Percentiles rank a stretch among this genome's conserved stretches.
Evolutionary conservation across 2,888 invertebrate species (phyloP).

Genomic region (Conomelus anceps): DNA sequence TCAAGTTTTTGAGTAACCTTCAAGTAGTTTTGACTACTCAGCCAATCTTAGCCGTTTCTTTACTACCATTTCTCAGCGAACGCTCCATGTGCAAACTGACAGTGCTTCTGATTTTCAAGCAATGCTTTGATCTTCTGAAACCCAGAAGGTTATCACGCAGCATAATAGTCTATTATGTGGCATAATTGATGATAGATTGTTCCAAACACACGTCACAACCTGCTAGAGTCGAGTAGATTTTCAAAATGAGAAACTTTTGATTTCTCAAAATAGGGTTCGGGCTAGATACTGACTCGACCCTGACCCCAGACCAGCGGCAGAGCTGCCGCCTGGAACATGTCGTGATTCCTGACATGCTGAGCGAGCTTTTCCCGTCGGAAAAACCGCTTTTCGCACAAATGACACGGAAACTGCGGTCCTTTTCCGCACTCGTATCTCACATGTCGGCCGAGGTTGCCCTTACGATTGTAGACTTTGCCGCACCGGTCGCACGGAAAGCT

Average conservation of each 20-base stretch:
- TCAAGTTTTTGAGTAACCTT: too few relatives aligned
- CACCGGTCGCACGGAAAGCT: slow-evolving; percentile 29
- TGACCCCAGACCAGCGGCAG: background rate
- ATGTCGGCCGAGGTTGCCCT: slow-evolving; percentile 46
- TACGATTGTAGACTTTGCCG: slow-evolving; percentile 31
- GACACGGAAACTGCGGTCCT: slow-evolving; percentile 54
- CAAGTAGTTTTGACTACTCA: too few relatives aligned
- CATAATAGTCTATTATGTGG: too few relatives aligned
- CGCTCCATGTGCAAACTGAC: too few relatives aligned
- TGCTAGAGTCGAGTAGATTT: too few relatives aligned
- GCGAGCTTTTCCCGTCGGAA: slow-evolving; percentile 29
- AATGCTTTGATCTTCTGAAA: too few relatives aligned
- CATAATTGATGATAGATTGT: too few relatives aligned
- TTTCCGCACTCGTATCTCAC: slow-evolving; percentile 53
- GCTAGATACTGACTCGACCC: background rate
- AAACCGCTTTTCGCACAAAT: slow-evolving; percentile 28
- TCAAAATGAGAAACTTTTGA: background rate
- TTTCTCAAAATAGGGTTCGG: background rate
- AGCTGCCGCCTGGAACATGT: background rate
- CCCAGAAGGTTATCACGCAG: too few relatives aligned
- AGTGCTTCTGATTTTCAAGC: too few relatives aligned
- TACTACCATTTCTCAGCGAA: too few relatives aligned
- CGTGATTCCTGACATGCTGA: slow-evolving; percentile 28
- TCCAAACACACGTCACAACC: too few relatives aligned
- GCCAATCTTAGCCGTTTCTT: too few relatives aligned